Base-by-base conservation (phyloP, 2,113 vertebrate genomes). In the Chauna torquata region DNA sequence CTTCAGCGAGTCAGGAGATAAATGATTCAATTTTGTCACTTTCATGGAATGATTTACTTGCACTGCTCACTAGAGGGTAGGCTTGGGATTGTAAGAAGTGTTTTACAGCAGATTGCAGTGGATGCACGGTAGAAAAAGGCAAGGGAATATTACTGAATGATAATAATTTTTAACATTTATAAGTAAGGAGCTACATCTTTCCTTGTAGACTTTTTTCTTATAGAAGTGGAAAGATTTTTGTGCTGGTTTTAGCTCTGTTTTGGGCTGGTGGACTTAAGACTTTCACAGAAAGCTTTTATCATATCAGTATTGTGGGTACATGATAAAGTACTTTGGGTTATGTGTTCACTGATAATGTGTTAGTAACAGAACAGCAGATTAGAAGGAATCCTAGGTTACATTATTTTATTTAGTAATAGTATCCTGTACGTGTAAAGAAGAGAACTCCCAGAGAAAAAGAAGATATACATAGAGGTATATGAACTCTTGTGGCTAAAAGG, bases 31-130 rank as follows among this genome's bases (percentile, higher is more conserved):
- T 76, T 64, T 70, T 94, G 42, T 70, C 61, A 58, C 66, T 86
- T 74, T 36, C 50, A 28, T 62, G 40, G 81, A 69, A 42, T 80
- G 32, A 95, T 95, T 92, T 97, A 62, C 95, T 97, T 80, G 45
- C 38, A 47, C 47, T 95, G 96, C 94, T 97, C 97, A 93, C 96
- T 97, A 97, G 97, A 95, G 97, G 97, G 97, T 95, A 95, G 96
- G 32, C 96, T 97, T 97, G 97, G 94, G 94, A 96, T 96, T 96
- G 45, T 69, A 92, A 78, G 82, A 49, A 42, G 62, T 77, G 9
- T 94, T 90, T 71, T 69, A 52, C 58, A 86, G 42, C 27, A 47
- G 13, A 40, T 22, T 66, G 72, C 87, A 50, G 45, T 38, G 68
- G 42, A 59, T 90, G 62, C 45, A 19, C 62, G 38, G 36, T 75